Evolutionary conservation across 2,888 invertebrate genomes (phyloP), one percentile per base, ranked within the genome.

Genomic region (Anarsia innoxiella): DNA sequence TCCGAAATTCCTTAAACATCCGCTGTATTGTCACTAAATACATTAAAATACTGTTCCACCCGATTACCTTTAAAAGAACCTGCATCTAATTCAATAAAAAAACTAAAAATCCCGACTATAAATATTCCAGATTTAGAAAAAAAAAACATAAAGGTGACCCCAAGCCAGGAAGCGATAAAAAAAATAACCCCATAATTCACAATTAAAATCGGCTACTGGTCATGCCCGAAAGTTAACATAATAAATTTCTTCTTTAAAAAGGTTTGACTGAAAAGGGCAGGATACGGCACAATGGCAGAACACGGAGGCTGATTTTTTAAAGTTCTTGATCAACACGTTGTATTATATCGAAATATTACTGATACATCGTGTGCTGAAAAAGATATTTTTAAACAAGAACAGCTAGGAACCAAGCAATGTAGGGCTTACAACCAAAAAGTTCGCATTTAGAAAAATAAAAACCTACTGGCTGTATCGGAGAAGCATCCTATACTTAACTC

Each of bases 151-250:
- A 79, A 74, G 59, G 66, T 76, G 68, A 82, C 74, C 79, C 79
- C 75, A 67, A 59, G 68, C 60, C 71, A 69, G 74, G 76, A 77
- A 75, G 69, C 59, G 63, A 54, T 47, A 44, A 55, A 55, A 54
- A 63, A 56, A 48, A 51, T 63, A 66, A 72, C 66, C 68, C 67
- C 83, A 83, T 84, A 83, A 73, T 76, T 84, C 82, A 84, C 83
- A 84, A 84, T 84, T 82, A 83, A 76, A 79, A 70, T 53, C 74
- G 59, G 84, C 83, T 84, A 84, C 83, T 76, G 83, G 83, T 78
- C 78, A 84, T 78, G 80, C 65, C 64, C 25, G 66, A 80, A 75
- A 73, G 74, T 71, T 71, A 74, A 82, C 69, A 80, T 80, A 75
- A 83, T 83, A 83, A 84, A 84, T 83, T 74, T 82, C 73, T 77